These are phyloP conservation scores for Achatina immaculata DNA, from an alignment of 1,140 invertebrate genomes.

Conservation along the genomic window DNA sequence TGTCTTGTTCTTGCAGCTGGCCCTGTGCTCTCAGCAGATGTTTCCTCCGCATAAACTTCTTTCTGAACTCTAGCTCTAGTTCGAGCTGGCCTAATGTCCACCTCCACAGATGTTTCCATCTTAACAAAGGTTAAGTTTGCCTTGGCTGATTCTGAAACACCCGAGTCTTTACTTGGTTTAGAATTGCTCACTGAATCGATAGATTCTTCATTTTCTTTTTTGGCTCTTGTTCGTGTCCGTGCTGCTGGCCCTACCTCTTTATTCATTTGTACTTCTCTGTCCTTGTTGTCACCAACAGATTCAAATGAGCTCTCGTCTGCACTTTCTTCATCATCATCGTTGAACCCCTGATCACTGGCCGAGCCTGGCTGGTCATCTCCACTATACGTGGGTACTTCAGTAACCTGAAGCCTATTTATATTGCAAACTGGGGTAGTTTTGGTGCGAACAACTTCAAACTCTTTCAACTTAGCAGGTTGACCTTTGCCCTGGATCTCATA, in stretches of 20 bases:
- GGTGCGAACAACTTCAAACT: constrained; percentile 11
- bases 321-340: background rate
- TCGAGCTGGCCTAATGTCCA: background rate
- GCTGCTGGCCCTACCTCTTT: background rate
- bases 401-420: too few relatives aligned
- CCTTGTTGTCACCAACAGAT: background rate
- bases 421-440: background rate
- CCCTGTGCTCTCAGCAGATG: background rate
- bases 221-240: background rate
- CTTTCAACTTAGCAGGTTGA: background rate
- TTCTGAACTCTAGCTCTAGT: constrained; percentile 3
- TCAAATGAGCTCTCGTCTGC: background rate
- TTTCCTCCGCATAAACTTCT: background rate
- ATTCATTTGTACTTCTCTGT: background rate
- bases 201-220: background rate
- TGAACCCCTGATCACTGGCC: constrained; percentile 1
- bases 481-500: background rate
- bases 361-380: background rate
- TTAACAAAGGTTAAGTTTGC: background rate
- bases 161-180: background rate
- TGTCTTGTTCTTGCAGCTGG: background rate
- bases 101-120: background rate
- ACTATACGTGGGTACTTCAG: too few relatives aligned
- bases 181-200: background rate
- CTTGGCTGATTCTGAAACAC: background rate